phyloP scores from a whole-genome alignment of 2,888 invertebrate genomes.

The Latheticus oryzae region DNA sequence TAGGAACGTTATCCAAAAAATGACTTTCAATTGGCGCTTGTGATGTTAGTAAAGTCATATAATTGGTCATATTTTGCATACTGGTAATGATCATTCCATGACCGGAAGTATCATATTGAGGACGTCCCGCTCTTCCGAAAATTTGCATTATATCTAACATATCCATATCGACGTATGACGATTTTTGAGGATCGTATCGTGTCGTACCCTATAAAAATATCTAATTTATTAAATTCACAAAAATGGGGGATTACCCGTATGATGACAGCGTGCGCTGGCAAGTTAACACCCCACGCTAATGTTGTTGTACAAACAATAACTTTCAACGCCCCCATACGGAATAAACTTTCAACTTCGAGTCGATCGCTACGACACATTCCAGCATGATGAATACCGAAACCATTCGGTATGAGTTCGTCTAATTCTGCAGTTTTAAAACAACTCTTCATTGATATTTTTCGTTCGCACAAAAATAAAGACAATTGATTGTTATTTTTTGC shows the following conservation, averaged over 20 bases:
- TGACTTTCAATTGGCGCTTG: conserved; percentile 99
- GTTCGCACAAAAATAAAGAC: conserved; percentile 75
- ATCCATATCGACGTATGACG: conserved; percentile 93
- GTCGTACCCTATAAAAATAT: conserved; percentile 84
- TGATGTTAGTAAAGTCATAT: conserved; percentile 92
- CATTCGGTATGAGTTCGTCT: conserved; percentile 84
- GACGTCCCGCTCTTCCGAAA: conserved; percentile 97
- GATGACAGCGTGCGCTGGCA: conserved; percentile 98
- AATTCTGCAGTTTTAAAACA: conserved; percentile 85
- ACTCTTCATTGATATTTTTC: conserved; percentile 75
- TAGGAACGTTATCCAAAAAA: conserved; percentile 90
- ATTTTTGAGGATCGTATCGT: conserved; percentile 96
- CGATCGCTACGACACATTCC: conserved; percentile 73
- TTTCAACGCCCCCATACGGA: conserved; percentile 87
- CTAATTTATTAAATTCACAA: neutral
- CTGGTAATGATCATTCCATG: conserved; percentile 96
- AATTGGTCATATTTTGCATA: conserved; percentile 92
- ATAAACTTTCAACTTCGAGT: conserved; percentile 79
- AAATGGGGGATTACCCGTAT: conserved; percentile 80
- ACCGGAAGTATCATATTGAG: conserved; percentile 95
- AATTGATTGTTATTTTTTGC: conserved; percentile 82
- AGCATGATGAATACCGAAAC: conserved; percentile 97
- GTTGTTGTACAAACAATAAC: conserved; percentile 97
- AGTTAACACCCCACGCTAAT: conserved; percentile 98
- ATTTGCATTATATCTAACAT: conserved; percentile 98